Percentiles rank a stretch among this genome's conserved stretches.
phyloP scores from a whole-genome alignment of 2,888 invertebrate genomes.

The Chironomus riparius region DNA sequence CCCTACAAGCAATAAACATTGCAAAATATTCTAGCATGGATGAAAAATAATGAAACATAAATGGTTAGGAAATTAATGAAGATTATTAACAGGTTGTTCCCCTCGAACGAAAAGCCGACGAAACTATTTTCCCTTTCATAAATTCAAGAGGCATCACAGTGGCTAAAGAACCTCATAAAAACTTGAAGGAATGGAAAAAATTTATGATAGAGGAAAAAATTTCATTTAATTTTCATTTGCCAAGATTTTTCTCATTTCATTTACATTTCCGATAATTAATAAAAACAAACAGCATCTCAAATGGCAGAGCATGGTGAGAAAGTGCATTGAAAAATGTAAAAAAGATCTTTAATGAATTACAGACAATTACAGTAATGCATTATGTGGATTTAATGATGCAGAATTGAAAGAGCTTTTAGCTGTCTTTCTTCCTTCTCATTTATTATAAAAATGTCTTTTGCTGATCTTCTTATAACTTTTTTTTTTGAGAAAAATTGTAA shows the following conservation, averaged over 20 bases:
- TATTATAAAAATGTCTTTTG: no score
- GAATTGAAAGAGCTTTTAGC: background rate
- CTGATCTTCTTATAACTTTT: background rate
- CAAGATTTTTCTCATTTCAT: background rate
- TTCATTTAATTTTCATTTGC: background rate
- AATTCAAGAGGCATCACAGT: no score
- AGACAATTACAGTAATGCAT: background rate
- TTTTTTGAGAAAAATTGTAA: no score
- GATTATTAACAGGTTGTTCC: slow-evolving; percentile 8
- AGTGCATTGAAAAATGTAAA: background rate
- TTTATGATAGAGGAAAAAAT: background rate
- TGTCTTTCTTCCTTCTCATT: no score
- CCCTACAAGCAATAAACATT: no score
- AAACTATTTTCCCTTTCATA: no score
- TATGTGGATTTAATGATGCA: background rate
- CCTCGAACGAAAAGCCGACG: background rate
- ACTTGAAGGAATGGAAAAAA: background rate
- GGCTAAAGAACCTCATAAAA: no score
- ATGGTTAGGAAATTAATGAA: background rate
- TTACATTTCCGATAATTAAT: slow-evolving; percentile 4
- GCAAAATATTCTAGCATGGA: background rate
- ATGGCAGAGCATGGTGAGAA: no score
- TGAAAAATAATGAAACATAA: background rate
- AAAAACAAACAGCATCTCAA: no score
- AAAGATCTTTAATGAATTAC: background rate